Conservation (phyloP, 2,888 invertebrate species). For the Diarsia brunnea region DNA sequence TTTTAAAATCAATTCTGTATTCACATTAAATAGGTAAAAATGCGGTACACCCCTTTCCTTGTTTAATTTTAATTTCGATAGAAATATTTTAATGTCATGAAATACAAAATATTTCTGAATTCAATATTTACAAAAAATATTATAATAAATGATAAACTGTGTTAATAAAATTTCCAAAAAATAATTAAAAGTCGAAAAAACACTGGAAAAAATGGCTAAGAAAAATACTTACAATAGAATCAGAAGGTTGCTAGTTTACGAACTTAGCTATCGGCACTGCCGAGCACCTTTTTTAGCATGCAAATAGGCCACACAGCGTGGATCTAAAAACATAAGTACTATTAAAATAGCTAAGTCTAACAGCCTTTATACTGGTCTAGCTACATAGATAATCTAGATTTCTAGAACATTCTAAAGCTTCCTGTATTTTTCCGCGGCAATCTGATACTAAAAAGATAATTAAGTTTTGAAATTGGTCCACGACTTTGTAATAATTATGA, state of each 20-base stretch:
- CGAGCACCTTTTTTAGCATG: slow-evolving; percentile 46
- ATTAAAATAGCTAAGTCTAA: slow-evolving; percentile 49
- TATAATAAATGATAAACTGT: not conserved
- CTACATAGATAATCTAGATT: slow-evolving; percentile 38
- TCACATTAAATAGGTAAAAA: not conserved
- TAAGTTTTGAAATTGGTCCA: slow-evolving; percentile 10
- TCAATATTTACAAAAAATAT: too few relatives aligned
- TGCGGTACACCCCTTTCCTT: not conserved
- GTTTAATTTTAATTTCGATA: not conserved
- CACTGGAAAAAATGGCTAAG: rapidly evolving
- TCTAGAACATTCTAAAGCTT: slow-evolving; percentile 42
- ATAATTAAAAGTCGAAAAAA: not conserved
- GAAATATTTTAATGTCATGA: not conserved
- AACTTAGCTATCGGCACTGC: slow-evolving; percentile 25
- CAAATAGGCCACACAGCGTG: slow-evolving; percentile 62
- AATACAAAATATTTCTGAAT: too few relatives aligned
- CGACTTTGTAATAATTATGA: slow-evolving; percentile 10
- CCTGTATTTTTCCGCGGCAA: slow-evolving; percentile 42
- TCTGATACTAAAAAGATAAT: slow-evolving; percentile 9
- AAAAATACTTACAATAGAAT: not conserved
- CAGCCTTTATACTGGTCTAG: slow-evolving; percentile 37
- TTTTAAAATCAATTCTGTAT: not conserved
- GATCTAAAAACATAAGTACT: slow-evolving; percentile 51
- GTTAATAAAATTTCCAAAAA: not conserved
- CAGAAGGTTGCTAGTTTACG: not conserved